Evolutionary conservation across 2,888 invertebrate genomes (phyloP).

Genomic region (Leptarthrus brevirostris): DNA sequence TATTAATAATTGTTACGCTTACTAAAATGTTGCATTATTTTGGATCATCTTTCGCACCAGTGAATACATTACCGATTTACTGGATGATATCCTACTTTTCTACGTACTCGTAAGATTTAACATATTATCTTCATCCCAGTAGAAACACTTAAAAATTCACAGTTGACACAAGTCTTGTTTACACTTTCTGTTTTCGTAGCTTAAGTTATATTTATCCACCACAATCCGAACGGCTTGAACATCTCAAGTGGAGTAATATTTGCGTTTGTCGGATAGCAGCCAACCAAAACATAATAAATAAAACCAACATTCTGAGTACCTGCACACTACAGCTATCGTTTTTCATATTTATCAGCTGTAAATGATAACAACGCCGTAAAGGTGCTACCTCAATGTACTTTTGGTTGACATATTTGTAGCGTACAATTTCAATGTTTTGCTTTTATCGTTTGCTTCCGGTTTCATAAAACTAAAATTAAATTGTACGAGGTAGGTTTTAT

Average conservation of each 20-base stretch:
- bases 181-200: conserved; percentile 25
- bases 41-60: too few species aligned
- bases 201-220: neutral
- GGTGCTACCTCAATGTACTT: conserved; percentile 32
- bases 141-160: too few species aligned
- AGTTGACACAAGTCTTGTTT: neutral
- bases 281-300: neutral
- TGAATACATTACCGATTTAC: too few species aligned
- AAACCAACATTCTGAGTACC: conserved; percentile 18
- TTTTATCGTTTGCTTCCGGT: too few species aligned
- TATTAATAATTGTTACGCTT: too few species aligned
- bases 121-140: too few species aligned
- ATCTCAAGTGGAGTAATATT: conserved; percentile 10
- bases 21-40: too few species aligned
- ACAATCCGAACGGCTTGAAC: neutral
- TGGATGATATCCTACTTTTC: too few species aligned
- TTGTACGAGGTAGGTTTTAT: too few species aligned
- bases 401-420: conserved; percentile 29
- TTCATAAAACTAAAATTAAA: too few species aligned
- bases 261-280: neutral
- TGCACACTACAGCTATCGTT: neutral
- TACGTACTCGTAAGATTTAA: too few species aligned
- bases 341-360: conserved; percentile 17
- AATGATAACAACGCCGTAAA: conserved; percentile 19
- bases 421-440: too few species aligned